phyloP scores from a whole-genome alignment of 2,888 invertebrate species.

The Lithophane semibrunnea region DNA sequence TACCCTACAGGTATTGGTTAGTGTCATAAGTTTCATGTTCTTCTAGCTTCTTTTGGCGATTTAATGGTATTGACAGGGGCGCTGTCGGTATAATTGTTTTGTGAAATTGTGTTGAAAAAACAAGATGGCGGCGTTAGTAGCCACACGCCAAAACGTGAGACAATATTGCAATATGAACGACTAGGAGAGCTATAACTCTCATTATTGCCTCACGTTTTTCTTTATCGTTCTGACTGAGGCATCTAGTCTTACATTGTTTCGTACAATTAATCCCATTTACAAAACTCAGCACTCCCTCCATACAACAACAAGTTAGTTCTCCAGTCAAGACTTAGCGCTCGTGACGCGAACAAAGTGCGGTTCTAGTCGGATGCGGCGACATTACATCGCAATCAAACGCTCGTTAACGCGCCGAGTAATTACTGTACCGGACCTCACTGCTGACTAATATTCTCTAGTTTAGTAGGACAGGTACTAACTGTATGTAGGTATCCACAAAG shows the following conservation, averaged over 20 bases:
- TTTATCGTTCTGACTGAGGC: not conserved
- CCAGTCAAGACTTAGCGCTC: slow-evolving; percentile 30
- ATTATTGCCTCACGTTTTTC: not conserved
- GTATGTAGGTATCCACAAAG: not conserved
- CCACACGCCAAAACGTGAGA: no score
- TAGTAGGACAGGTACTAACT: slow-evolving; percentile 48
- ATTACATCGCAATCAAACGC: slow-evolving; percentile 82
- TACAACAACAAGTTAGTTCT: slow-evolving; percentile 35
- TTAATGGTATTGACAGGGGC: not conserved
- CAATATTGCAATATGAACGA: no score
- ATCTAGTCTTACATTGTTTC: not conserved
- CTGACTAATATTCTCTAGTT: slow-evolving; percentile 60
- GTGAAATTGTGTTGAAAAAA: no score
- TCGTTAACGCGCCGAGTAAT: slow-evolving; percentile 76
- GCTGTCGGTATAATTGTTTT: not conserved
- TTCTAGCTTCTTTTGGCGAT: not conserved
- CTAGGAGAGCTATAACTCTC: no score
- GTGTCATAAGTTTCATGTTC: not conserved
- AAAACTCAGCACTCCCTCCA: slow-evolving; percentile 24
- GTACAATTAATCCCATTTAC: slow-evolving; percentile 41
- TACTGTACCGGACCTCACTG: slow-evolving; percentile 58
- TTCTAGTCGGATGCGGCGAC: slow-evolving; percentile 64
- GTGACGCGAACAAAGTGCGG: slow-evolving; percentile 61
- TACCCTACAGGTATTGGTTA: not conserved
- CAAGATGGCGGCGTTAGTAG: not conserved